A percentile compares a stretch with the other conserved stretches of the same genome.
Conservation (phyloP, 2,797 vertebrate genomes). For the Lagorchestes hirsutus region DNA sequence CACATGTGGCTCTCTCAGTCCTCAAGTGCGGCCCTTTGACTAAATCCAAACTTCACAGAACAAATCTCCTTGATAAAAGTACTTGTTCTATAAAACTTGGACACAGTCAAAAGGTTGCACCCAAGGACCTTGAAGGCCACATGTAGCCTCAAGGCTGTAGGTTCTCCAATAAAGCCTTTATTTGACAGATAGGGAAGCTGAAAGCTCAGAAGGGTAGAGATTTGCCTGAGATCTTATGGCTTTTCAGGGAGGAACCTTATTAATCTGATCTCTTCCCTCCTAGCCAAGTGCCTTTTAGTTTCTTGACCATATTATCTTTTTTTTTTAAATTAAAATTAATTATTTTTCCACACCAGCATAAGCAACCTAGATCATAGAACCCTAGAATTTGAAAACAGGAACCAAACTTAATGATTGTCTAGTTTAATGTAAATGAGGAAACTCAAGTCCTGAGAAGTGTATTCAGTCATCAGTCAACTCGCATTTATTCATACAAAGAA, state of each 20-base stretch:
- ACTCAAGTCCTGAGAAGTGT: not conserved
- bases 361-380: not conserved
- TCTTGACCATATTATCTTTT: not conserved
- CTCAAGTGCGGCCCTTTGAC: too few species aligned
- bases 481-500: not conserved
- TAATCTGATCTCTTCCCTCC: not conserved
- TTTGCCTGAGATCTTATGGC: not conserved
- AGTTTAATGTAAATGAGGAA: not conserved
- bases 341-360: not conserved
- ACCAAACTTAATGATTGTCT: not conserved
- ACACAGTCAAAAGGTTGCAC: too few species aligned
- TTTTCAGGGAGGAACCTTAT: not conserved
- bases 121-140: too few species aligned
- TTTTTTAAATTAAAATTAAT: not conserved
- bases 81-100: too few species aligned
- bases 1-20: too few species aligned
- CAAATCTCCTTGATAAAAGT: too few species aligned
- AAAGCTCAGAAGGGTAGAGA: not conserved
- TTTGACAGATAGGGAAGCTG: not conserved
- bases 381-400: not conserved
- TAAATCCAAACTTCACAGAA: too few species aligned
- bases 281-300: not conserved
- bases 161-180: not conserved
- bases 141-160: too few species aligned
- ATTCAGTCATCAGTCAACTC: not conserved